These are phyloP conservation scores for Diabrotica balteata DNA, from an alignment of 2,888 invertebrate species.

Conservation along the genomic window DNA sequence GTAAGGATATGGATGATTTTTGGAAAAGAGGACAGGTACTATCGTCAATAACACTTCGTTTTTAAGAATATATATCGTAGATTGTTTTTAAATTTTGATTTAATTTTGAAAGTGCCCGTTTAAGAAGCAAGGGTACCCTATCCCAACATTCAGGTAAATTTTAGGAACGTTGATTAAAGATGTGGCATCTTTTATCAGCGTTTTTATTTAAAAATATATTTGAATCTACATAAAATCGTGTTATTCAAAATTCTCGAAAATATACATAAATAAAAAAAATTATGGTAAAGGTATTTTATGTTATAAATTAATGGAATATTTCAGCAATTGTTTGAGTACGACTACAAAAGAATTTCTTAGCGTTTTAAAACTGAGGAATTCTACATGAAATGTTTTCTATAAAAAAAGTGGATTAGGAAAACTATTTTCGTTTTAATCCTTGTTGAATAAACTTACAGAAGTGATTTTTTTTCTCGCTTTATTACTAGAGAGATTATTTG, in stretches of 20 bases:
- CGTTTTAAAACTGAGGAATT: too few relatives aligned
- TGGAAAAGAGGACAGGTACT: conserved; percentile 51
- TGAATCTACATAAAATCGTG: conserved; percentile 5
- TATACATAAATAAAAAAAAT: too few relatives aligned
- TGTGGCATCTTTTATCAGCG: conserved; percentile 45
- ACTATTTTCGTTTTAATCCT: too few relatives aligned
- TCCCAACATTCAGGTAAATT: conserved; percentile 96
- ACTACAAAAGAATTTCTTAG: too few relatives aligned
- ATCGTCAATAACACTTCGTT: conserved; percentile 28
- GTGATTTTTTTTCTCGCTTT: too few relatives aligned
- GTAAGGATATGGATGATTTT: conserved; percentile 27
- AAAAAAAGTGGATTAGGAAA: too few relatives aligned
- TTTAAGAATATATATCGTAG: background rate
- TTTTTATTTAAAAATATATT: conserved; percentile 18
- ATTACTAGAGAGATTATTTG: too few relatives aligned
- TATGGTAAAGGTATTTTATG: too few relatives aligned
- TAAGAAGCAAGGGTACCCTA: conserved; percentile 87
- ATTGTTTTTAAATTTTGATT: conserved; percentile 6
- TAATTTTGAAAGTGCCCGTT: conserved; percentile 60
- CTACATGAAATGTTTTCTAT: too few relatives aligned
- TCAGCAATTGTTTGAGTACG: too few relatives aligned
- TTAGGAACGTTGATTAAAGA: conserved; percentile 45
- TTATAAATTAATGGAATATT: too few relatives aligned
- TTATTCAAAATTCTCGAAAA: conserved; percentile 2
- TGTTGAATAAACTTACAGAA: too few relatives aligned